Evolutionary conservation across 2,888 invertebrate genomes (phyloP), one percentile per base, ranked within the genome.

Genomic region (Aquatica leii): DNA sequence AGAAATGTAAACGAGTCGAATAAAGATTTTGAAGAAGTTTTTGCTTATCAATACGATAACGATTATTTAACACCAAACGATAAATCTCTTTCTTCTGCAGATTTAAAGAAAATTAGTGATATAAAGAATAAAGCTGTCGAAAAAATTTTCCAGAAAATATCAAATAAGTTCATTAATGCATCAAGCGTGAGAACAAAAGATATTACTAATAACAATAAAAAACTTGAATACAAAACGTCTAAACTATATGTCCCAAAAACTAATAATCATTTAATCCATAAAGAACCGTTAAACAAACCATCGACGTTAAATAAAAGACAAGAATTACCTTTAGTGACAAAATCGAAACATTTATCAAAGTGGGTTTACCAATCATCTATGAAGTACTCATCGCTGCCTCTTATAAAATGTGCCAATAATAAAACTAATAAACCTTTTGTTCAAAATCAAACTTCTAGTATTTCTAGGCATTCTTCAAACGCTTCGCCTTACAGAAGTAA

Each of bases 311-410:
- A 57, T 8, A 48, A 51, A 2, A 54, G 63, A 17, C 59, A 64
- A 21, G 56, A 37, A 37, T 8, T 37, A 37, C 2, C 9, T 3
- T 37, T n/a, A 12, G 37, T 37, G 37, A 37, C 65, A 34, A 59
- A 51, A 37, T 71, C 71, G 1, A 68, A 68, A 31, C 56, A 59
- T 41, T 60, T 66, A 18, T 57, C 71, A 11, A 69, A 67, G 24
- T 71, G 71, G 71, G 66, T 67, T 53, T 61, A 59, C 34, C 58
- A 65, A 31, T 40, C 57, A 17, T 18, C 8, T 11, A 14, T 56
- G 17, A 76, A 76, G 49, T 78, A 70, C 66, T 71, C 70, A 24
- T 78, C 78, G 0, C 62, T 80, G 41, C 79, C 80, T 11, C 76
- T 76, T 67, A 66, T 79, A 57, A 56, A 69, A 59, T 64, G 66